Percentiles rank a stretch among this genome's conserved stretches.
Conservation (phyloP, 2,888 invertebrate genomes). For the Liopterus haemorrhoidalis region DNA sequence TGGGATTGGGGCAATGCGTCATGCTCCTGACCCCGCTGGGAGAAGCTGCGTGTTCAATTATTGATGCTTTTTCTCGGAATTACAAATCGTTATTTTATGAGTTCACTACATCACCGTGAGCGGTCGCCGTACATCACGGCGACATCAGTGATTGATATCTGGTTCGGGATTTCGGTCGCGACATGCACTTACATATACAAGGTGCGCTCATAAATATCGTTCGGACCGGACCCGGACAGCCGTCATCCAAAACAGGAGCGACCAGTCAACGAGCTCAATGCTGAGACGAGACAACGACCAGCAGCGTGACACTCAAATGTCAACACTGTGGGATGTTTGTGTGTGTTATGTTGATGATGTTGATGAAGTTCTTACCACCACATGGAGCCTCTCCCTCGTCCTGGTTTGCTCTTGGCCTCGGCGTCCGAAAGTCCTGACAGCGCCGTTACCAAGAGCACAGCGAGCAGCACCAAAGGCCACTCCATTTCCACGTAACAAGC, state of each 20-base stretch:
- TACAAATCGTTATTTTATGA: slow-evolving; percentile 22
- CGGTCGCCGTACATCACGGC: no score
- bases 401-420: slow-evolving; percentile 51
- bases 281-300: no score
- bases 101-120: slow-evolving; percentile 14
- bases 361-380: slow-evolving; percentile 70
- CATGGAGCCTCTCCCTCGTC: slow-evolving; percentile 81
- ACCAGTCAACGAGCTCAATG: no score
- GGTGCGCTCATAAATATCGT: slow-evolving; percentile 8
- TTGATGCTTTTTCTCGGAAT: slow-evolving; percentile 18
- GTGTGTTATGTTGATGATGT: slow-evolving; percentile 11
- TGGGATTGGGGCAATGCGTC: slow-evolving; percentile 4
- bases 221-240: no score
- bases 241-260: no score
- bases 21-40: background rate
- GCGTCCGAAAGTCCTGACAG: slow-evolving; percentile 32
- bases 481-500: slow-evolving; percentile 40
- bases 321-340: no score
- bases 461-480: slow-evolving; percentile 53
- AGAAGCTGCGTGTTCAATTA: slow-evolving; percentile 18
- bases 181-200: background rate
- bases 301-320: no score
- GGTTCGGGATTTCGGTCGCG: background rate
- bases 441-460: slow-evolving; percentile 42
- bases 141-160: slow-evolving; percentile 17